Evolutionary conservation across 2,797 vertebrate species (phyloP).

Genomic region (Tarsius wallacei): DNA sequence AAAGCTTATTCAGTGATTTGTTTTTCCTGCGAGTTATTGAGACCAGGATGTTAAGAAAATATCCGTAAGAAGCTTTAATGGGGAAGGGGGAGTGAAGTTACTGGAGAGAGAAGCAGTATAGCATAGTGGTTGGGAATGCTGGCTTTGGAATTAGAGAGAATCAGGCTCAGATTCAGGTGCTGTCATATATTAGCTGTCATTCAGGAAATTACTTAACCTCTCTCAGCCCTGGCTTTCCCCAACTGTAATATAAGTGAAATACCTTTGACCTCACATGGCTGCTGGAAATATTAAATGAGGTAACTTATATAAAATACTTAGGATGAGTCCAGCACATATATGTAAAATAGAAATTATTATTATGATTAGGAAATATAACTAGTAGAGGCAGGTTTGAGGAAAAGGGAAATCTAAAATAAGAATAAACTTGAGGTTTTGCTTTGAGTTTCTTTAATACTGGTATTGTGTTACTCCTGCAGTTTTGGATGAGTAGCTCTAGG

Average conservation of each 20-base stretch:
- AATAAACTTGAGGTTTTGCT: conserved; percentile 50
- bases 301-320: conserved; percentile 48
- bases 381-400: conserved; percentile 29
- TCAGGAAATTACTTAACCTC: conserved; percentile 44
- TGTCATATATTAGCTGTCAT: conserved; percentile 34
- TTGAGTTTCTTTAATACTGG: conserved; percentile 30
- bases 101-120: neutral
- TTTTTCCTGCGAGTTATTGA: neutral
- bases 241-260: conserved; percentile 43
- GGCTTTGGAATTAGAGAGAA: conserved; percentile 34
- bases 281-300: conserved; percentile 53
- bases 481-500: conserved; percentile 55
- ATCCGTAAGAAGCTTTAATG: conserved; percentile 12
- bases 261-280: conserved; percentile 41
- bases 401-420: conserved; percentile 28
- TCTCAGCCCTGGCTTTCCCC: conserved; percentile 29
- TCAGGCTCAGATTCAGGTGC: conserved; percentile 54
- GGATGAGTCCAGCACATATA: neutral
- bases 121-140: neutral
- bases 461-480: conserved; percentile 4
- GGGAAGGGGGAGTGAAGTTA: neutral
- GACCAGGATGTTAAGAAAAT: conserved; percentile 3
- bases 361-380: conserved; percentile 50
- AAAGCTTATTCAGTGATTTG: conserved; percentile 32
- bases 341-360: conserved; percentile 23